Evolutionary conservation across 2,113 vertebrate species (phyloP).

Genomic region (Ameiurus melas): DNA sequence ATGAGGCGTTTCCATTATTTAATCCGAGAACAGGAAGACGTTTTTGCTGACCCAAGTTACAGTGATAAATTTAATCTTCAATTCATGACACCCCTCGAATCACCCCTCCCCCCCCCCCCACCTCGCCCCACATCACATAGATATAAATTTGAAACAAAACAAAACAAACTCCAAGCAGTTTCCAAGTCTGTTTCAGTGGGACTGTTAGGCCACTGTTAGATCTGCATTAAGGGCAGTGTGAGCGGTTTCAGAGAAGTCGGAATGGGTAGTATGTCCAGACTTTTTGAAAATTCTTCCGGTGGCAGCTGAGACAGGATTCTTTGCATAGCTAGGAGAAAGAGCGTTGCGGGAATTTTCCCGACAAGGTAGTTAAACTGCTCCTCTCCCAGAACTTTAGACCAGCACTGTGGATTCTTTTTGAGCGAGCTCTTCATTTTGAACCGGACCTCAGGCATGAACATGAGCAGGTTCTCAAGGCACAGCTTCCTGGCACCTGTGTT

Average conservation of each 20-base stretch:
- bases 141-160: neutral
- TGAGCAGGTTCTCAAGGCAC: constrained; percentile 81
- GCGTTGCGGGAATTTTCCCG: constrained; percentile 75
- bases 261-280: constrained; percentile 82
- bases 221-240: constrained; percentile 52
- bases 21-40: neutral
- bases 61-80: neutral
- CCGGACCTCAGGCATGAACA: constrained; percentile 77
- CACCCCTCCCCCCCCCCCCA: neutral
- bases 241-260: constrained; percentile 77
- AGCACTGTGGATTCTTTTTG: constrained; percentile 71
- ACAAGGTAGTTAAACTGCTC: constrained; percentile 78
- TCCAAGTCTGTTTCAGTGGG: neutral
- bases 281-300: constrained; percentile 76
- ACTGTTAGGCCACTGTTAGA: neutral
- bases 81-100: constrained; percentile 19
- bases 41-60: neutral
- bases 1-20: neutral
- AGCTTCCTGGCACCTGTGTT: constrained; percentile 70
- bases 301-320: constrained; percentile 78
- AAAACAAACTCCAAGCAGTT: neutral
- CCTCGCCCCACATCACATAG: too few species aligned
- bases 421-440: constrained; percentile 78
- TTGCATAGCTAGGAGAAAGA: constrained; percentile 83
- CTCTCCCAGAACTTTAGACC: constrained; percentile 78